Percentiles rank a stretch among this genome's conserved stretches.
Evolutionary conservation across 2,888 invertebrate species (phyloP).

Genomic region (Himalopsyche tibetana): DNA sequence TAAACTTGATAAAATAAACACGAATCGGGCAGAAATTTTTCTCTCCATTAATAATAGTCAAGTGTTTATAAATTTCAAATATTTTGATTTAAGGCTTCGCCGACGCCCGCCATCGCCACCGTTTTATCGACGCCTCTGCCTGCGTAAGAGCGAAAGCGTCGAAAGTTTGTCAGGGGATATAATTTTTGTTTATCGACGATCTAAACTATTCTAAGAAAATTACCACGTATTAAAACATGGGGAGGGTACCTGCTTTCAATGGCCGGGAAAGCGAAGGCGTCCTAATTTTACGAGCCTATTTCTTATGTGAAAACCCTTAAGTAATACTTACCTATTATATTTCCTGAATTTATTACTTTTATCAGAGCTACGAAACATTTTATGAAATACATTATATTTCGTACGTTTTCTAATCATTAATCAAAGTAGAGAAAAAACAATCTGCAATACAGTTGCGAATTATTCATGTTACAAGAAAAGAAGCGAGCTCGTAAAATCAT

Average conservation of each 20-base stretch:
- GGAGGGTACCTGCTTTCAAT: neutral
- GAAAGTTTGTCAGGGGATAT: neutral
- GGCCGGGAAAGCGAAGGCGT: neutral
- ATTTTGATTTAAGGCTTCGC: neutral
- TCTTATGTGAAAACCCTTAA: conserved; percentile 11
- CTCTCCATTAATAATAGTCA: no score
- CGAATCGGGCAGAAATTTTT: no score
- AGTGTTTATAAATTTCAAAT: neutral
- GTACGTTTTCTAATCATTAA: no score
- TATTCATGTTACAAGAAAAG: no score
- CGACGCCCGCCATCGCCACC: neutral
- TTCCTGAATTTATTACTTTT: neutral
- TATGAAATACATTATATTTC: neutral
- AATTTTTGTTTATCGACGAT: conserved; percentile 50
- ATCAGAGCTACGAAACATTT: conserved; percentile 5
- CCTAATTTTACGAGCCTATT: conserved; percentile 27
- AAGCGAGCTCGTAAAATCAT: no score
- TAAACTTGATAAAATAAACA: no score
- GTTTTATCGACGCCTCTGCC: neutral
- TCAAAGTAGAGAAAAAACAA: no score
- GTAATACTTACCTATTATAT: neutral
- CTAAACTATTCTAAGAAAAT: conserved; percentile 58
- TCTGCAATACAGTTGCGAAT: no score
- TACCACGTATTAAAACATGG: conserved; percentile 49
- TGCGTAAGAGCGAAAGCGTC: neutral